Base-by-base conservation (phyloP, 1,140 invertebrate genomes). In the Littorina saxatilis region DNA sequence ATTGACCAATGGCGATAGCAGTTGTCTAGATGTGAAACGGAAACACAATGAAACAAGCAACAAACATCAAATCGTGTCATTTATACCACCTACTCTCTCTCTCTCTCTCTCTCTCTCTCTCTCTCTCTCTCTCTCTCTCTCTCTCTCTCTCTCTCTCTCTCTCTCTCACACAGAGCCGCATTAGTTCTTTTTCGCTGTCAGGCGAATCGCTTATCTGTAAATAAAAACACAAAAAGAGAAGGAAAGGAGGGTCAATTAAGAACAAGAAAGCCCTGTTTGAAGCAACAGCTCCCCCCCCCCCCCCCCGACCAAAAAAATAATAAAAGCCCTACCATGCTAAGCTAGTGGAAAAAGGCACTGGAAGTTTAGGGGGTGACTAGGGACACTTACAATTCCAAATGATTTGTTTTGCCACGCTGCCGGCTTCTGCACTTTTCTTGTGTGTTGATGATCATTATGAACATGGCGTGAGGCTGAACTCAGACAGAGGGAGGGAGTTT, bases 391-490 rank as follows among this genome's bases (percentile, higher is more conserved):
- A 66, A 66, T 27, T 66, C 61, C 61, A 29, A 29, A 66, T 66
- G 61, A 47, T 72, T 72, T 72, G 68, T 72, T 72, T 72, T 72
- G 68, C 68, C 68, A 43, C 13, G 37, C 68, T 35, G 39, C 68
- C 68, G 43, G 37, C 17, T 39, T 11, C 20, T 17, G 29, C 13
- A 61, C 55, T 61, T n/a, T 11, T 72, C 40, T 72, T 43, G 29
- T 35, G 37, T 35, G 68, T 72, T 72, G 37, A 43, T 47, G 37
- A 72, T 72, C 68, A 72, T 72, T 43, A 72, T 40, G 68, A 72
- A 72, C 68, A 72, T 9, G 9, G 37, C 15, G 40, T 20, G 32
- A 27, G 27, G 27, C 29, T 32, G 13, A 15, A 4, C 9, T 23
- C 66, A 40, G 37, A 37, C 15, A 72, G 37, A 20, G 39, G 37